Percentiles rank a stretch among this genome's conserved stretches.
Evolutionary conservation across 2,113 vertebrate genomes (phyloP).

Genomic region (Cochlearius cochlearius): DNA sequence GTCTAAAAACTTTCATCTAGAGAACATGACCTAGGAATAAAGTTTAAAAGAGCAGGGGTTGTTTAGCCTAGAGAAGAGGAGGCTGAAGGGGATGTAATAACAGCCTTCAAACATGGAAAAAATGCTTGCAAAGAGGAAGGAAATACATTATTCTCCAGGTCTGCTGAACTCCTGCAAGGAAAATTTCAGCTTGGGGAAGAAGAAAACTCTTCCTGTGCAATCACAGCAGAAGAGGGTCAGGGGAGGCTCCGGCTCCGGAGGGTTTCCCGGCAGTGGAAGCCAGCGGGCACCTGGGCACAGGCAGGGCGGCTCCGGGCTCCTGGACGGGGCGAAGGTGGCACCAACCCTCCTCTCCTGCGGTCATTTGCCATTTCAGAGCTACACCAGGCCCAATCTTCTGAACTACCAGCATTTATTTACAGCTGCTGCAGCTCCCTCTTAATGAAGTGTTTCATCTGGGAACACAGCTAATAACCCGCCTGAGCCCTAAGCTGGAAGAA

Average conservation of each 20-base stretch:
- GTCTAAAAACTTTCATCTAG: not conserved
- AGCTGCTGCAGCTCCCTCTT: not conserved
- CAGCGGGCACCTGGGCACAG: not conserved
- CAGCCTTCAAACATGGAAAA: not conserved
- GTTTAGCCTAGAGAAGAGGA: constrained; percentile 38
- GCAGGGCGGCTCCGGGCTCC: rapidly evolving
- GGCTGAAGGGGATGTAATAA: not conserved
- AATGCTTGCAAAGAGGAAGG: not conserved
- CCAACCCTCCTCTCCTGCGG: rapidly evolving
- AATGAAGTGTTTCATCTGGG: constrained; percentile 1
- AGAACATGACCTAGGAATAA: constrained; percentile 1
- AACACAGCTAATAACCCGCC: not conserved
- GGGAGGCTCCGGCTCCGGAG: not conserved
- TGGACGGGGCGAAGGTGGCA: rapidly evolving
- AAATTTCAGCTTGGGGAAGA: not conserved
- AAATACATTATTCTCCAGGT: not conserved
- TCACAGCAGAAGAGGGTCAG: not conserved
- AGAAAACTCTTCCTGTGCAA: not conserved
- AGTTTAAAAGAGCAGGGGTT: constrained; percentile 12
- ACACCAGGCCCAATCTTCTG: not conserved
- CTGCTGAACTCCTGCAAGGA: not conserved
- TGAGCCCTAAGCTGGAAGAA: not conserved
- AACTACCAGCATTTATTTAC: not conserved
- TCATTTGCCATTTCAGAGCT: not conserved
- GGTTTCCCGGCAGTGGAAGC: not conserved